Evolutionary conservation across 2,888 invertebrate species (phyloP).

Genomic region (Leptarthrus brevirostris): DNA sequence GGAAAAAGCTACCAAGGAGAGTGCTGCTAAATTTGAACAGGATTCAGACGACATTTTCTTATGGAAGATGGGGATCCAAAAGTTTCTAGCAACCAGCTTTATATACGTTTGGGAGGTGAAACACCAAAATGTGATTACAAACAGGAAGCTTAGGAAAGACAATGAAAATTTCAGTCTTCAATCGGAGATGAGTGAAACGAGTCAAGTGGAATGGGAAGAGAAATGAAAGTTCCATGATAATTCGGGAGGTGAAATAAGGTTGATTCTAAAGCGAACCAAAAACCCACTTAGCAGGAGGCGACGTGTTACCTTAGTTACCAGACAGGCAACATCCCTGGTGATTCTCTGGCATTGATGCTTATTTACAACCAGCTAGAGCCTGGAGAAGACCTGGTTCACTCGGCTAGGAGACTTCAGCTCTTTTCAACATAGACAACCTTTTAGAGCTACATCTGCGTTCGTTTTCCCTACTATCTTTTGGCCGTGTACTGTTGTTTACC

Average conservation of each 20-base stretch:
- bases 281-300: constrained; percentile 47
- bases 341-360: constrained; percentile 35
- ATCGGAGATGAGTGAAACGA: constrained; percentile 49
- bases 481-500: constrained; percentile 3
- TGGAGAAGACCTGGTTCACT: constrained; percentile 24
- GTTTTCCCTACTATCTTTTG: neutral
- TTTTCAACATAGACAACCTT: constrained; percentile 4
- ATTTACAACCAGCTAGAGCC: constrained; percentile 36
- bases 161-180: constrained; percentile 50
- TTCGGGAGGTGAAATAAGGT: neutral
- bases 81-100: neutral
- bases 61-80: neutral
- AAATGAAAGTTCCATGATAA: constrained; percentile 34
- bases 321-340: constrained; percentile 24
- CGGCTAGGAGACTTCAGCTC: neutral
- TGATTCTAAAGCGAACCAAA: constrained; percentile 40
- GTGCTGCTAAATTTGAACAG: neutral
- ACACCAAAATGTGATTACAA: constrained; percentile 51
- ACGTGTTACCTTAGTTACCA: constrained; percentile 50
- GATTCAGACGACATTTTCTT: constrained; percentile 38
- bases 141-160: constrained; percentile 45
- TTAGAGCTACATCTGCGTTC: constrained; percentile 34
- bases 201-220: constrained; percentile 20
- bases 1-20: constrained; percentile 34
- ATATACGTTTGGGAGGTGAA: constrained; percentile 1